These are phyloP conservation scores for Hippocampus abdominalis DNA, from an alignment of 2,113 vertebrate genomes.

Conservation along the genomic window DNA sequence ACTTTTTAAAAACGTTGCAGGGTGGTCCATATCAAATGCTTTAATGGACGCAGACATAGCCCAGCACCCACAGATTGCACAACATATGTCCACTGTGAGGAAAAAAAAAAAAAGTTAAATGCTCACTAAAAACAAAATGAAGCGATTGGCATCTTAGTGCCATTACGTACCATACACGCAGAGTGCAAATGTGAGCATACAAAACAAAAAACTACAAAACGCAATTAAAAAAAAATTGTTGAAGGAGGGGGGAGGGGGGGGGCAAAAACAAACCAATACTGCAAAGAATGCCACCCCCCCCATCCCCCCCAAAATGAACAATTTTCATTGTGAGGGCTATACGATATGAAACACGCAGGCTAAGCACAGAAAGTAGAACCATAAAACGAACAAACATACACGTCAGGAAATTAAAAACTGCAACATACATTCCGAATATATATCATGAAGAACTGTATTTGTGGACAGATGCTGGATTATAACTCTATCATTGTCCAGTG, in stretches of 20 bases:
- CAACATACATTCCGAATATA: not conserved
- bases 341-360: no score
- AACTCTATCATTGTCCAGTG: no score
- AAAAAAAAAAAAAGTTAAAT: not conserved
- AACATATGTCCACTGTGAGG: not conserved
- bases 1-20: not conserved
- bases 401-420: not conserved
- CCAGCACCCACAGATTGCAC: not conserved
- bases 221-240: no score
- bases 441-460: no score
- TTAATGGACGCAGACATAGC: not conserved
- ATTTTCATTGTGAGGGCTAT: no score
- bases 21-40: not conserved
- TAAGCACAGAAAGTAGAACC: not conserved
- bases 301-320: no score
- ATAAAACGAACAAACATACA: not conserved
- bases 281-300: no score
- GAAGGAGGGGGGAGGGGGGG: no score
- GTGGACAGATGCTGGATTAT: no score
- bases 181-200: not conserved
- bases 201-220: not conserved
- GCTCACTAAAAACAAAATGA: not conserved
- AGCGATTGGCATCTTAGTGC: not conserved
- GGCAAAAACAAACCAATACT: no score
- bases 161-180: not conserved